Evolutionary conservation across 2,113 vertebrate species (phyloP).

Genomic region (Sylvicapra grimmia): DNA sequence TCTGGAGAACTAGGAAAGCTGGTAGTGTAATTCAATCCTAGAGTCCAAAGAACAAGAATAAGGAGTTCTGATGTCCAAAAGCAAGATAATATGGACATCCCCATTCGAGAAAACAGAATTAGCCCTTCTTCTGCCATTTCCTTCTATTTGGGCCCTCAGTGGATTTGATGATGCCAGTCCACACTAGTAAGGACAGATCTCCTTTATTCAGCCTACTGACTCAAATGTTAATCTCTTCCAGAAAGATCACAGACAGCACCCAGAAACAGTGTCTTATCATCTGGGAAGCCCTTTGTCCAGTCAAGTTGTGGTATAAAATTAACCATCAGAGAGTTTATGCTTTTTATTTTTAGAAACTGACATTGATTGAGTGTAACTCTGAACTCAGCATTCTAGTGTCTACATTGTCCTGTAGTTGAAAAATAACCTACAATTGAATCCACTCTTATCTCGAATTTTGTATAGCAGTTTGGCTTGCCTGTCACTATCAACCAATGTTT

Average conservation of each 20-base stretch:
- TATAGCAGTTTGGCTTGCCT: constrained; percentile 18
- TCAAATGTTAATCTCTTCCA: not conserved
- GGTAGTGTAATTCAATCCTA: not conserved
- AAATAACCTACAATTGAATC: constrained; percentile 27
- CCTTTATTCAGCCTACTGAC: not conserved
- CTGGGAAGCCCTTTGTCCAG: not conserved
- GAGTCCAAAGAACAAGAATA: not conserved
- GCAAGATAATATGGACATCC: not conserved
- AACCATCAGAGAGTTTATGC: not conserved
- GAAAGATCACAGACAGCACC: not conserved
- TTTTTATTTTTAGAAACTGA: constrained; percentile 25
- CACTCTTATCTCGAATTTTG: constrained; percentile 9
- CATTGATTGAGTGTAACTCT: not conserved
- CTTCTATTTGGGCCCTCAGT: not conserved
- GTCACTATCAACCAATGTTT: constrained; percentile 26
- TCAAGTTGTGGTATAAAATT: not conserved
- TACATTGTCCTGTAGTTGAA: not conserved
- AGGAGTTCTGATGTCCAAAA: not conserved
- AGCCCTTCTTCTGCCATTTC: not conserved
- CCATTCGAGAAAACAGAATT: not conserved
- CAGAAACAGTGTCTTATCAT: not conserved
- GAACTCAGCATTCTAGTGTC: constrained; percentile 10
- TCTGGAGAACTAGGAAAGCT: not conserved
- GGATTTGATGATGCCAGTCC: not conserved
- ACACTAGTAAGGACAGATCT: not conserved